Conservation (phyloP, 2,113 vertebrate species). For the Nesospiza acunhae region DNA sequence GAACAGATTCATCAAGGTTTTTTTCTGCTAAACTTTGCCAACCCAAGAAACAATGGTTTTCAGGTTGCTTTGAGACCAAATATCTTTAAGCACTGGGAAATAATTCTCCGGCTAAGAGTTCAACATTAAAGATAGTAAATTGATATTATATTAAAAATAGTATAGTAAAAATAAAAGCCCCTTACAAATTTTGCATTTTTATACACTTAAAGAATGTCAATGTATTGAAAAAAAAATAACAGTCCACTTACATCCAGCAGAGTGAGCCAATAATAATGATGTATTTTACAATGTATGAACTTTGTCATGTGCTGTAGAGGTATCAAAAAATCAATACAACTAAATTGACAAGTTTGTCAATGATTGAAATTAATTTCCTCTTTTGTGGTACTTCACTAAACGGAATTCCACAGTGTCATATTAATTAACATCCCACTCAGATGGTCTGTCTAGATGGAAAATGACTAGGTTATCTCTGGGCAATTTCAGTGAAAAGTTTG, state of each 20-base stretch:
- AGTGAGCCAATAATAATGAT: conserved; percentile 44
- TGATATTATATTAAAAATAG: conserved; percentile 21
- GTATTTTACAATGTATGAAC: conserved; percentile 50
- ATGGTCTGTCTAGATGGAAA: background rate
- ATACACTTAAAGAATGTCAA: conserved; percentile 22
- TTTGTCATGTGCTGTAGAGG: conserved; percentile 20
- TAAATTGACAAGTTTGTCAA: conserved; percentile 68
- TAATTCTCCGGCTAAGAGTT: background rate
- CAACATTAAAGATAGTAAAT: background rate
- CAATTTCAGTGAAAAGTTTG: background rate
- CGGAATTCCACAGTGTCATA: conserved; percentile 15
- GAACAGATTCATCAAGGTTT: background rate
- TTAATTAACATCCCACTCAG: conserved; percentile 2
- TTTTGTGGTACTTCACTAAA: conserved; percentile 57
- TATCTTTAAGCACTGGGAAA: background rate
- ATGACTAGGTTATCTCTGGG: background rate
- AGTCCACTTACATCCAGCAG: background rate
- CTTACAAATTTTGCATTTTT: conserved; percentile 32
- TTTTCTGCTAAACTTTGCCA: background rate
- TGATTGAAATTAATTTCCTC: conserved; percentile 64
- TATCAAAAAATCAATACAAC: conserved; percentile 62
- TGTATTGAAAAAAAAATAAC: conserved; percentile 11
- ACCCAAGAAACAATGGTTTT: background rate
- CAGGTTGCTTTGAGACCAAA: background rate
- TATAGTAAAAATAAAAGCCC: background rate